Evolutionary conservation across 2,888 invertebrate genomes (phyloP), one percentile per base, ranked within the genome.

Genomic region (Platynereis dumerilii): DNA sequence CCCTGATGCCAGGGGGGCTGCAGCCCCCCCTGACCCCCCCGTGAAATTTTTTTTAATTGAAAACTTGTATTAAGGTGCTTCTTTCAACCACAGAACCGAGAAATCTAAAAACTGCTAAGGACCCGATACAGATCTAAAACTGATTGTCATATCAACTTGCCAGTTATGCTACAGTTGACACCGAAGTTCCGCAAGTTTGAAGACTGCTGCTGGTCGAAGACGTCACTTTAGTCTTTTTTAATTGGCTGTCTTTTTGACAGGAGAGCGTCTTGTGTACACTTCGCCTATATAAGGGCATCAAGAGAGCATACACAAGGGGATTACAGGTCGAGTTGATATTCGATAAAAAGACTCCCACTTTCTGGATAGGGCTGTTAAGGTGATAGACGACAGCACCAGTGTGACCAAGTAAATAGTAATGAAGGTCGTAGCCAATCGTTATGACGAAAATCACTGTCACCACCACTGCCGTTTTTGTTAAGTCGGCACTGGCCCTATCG

Each of bases 361-460:
- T 59, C 60, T 69, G 69, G 2, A 64, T 59, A 3, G 68, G 68
- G 1, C 68, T 55, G 48, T 61, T 61, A 22, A 70, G 59, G 10
- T 42, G 34, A 55, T 69, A 69, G 12, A 39, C 61, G 2, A 52
- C 44, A 22, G 64, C 68, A 15, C 68, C 68, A 5, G 60, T 66
- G 53, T 70, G 52, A 27, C 70, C 70, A 12, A 70, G 59, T 15
- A 70, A 58, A 61, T 70, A 70, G 57, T 69, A 70, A 56, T 66
- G 64, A 5, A 69, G 69, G 48, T 69, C 68, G 44, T 63, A 68
- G 39, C 69, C 69, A 27, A 69, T 64, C 56, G 65, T 60, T 57
- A 69, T 24, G 44, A 69, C 52, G 62, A 70, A 70, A 44, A 69
- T 64, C 20, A 69, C 28, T 29, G 68, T 70, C 2, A 70, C 70